Evolutionary conservation across 2,113 vertebrate species (phyloP), one percentile per base, ranked within the genome.

Genomic region (Tragelaphus scriptus): DNA sequence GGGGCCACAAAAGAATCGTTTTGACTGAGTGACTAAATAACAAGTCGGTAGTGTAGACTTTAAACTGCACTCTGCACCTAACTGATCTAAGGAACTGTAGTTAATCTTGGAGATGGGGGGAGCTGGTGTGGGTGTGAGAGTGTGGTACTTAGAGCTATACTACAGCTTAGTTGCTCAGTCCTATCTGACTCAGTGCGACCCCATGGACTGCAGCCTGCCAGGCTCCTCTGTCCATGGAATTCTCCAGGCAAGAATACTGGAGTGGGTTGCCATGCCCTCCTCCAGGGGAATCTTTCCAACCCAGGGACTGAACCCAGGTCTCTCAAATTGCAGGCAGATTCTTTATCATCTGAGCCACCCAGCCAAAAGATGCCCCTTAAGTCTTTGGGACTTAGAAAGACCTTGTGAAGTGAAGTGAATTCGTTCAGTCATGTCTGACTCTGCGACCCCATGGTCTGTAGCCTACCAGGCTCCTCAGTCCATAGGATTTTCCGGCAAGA

Each of bases 131-230:
- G 23, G 71, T 13, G 36, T 77, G 36, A 2, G 71, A 2, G 53
- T 36, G 15, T 4, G 26, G 6, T 30, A 49, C 21, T 82, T 55
- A 15, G 17, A 7, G 3, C 4, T 26, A 0, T 55, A 1, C 19
- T 71, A 1, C 10, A 0, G n/a, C n/a, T 12, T 11, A 40, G 9
- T 40, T 1, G 0, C n/a, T 71, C n/a, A 23, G n/a, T 40, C 2
- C 0, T 40, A 19, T 71, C 68, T 71, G 19, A 40, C 19, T 12
- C 68, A 12, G 9, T 36, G n/a, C 2, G 2, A 71, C 68, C 10
- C 0, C n/a, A 71, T 23, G 19, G 19, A 71, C n/a, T 71, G n/a
- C 12, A 71, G 68, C n/a, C 19, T 0, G 15, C 32, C 68, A 71
- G n/a, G n/a, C 17, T 40, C 68, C 68, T 40, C 32, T 23, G 19